Percentiles rank a stretch among this genome's conserved stretches.
Conservation (phyloP, 2,888 invertebrate species). For the Adineta ricciae region DNA sequence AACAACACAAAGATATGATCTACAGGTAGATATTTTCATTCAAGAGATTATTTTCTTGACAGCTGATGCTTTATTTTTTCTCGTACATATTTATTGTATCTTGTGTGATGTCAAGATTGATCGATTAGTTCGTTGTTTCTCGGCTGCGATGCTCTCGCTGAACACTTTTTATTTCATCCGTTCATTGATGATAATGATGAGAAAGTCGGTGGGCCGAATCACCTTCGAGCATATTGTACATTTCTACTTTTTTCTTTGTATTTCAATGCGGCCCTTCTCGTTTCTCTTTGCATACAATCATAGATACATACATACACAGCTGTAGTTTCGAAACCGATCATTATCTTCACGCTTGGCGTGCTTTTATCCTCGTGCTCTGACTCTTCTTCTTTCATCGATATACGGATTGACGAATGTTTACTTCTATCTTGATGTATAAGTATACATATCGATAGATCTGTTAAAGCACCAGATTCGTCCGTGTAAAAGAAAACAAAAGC, state of each 20-base stretch:
- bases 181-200: conserved; percentile 15
- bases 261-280: conserved; percentile 8
- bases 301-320: neutral
- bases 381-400: neutral
- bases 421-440: neutral
- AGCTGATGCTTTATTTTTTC: neutral
- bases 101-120: neutral
- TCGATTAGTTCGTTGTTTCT: neutral
- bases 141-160: neutral
- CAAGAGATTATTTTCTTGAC: neutral
- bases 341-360: conserved; percentile 20
- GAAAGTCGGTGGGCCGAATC: conserved; percentile 3
- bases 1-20: conserved; percentile 21
- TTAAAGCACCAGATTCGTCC: neutral
- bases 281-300: neutral
- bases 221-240: conserved; percentile 11
- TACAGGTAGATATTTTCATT: neutral
- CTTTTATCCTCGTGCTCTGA: neutral
- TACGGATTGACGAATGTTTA: neutral
- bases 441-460: neutral
- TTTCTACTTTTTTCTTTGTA: neutral
- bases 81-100: neutral
- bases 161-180: neutral
- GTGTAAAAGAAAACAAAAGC: neutral
- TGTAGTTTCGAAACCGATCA: conserved; percentile 16